Percentiles rank a stretch among this genome's conserved stretches.
These are phyloP conservation scores for Aricia artaxerxes DNA, from an alignment of 2,888 invertebrate genomes.

Conservation along the genomic window DNA sequence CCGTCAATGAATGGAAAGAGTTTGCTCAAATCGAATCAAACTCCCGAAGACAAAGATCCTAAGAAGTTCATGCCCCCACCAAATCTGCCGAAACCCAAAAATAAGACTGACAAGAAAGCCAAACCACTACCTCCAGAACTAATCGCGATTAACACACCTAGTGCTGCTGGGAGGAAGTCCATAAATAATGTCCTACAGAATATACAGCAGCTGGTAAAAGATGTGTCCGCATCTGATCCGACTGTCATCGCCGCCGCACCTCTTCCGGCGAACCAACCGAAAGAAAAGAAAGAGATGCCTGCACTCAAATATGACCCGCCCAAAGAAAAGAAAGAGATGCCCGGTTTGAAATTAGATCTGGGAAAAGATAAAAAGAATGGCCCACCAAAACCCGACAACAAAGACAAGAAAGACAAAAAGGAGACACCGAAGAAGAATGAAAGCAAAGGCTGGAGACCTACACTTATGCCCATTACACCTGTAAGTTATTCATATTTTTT, in stretches of 20 bases:
- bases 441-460: constrained; percentile 86
- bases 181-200: constrained; percentile 74
- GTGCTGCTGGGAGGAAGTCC: constrained; percentile 66
- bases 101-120: constrained; percentile 54
- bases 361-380: constrained; percentile 11
- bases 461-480: constrained; percentile 83
- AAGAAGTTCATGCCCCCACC: constrained; percentile 66
- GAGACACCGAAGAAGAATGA: constrained; percentile 67
- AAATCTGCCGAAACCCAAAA: constrained; percentile 55
- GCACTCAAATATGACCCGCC: constrained; percentile 54
- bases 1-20: constrained; percentile 71
- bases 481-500: constrained; percentile 51
- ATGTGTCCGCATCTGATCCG: constrained; percentile 70
- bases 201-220: constrained; percentile 74
- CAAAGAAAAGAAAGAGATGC: constrained; percentile 61
- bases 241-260: constrained; percentile 71
- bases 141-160: constrained; percentile 80
- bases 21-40: constrained; percentile 66
- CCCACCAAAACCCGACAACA: constrained; percentile 48
- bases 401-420: constrained; percentile 53
- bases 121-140: constrained; percentile 78
- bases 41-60: constrained; percentile 55
- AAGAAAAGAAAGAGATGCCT: constrained; percentile 52
- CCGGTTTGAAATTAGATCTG: constrained; percentile 8
- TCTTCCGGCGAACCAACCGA: constrained; percentile 53